Evolutionary conservation across 2,113 vertebrate genomes (phyloP).

Genomic region (Halichoeres trimaculatus): DNA sequence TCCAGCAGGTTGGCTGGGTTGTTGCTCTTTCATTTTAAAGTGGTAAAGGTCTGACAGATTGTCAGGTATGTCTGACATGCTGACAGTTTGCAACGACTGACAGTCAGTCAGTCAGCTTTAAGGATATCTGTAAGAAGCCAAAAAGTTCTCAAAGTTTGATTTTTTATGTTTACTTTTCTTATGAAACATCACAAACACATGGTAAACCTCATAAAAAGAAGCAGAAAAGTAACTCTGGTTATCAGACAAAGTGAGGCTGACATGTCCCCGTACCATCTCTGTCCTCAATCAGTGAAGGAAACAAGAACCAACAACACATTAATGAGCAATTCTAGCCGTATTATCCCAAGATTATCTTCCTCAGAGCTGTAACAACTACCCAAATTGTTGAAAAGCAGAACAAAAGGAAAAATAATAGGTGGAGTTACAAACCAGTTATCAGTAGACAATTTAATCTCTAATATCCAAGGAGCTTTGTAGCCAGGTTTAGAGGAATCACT

Average conservation of each 20-base stretch:
- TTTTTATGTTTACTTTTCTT: no score
- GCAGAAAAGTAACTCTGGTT: not conserved
- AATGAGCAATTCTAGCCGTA: not conserved
- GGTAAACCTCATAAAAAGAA: not conserved
- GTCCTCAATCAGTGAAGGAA: not conserved
- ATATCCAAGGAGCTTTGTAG: no score
- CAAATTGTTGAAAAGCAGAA: no score
- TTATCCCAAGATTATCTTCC: not conserved
- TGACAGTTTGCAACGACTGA: not conserved
- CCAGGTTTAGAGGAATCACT: no score
- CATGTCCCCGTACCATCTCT: not conserved
- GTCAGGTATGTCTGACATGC: not conserved
- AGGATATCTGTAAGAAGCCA: not conserved
- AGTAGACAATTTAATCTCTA: no score
- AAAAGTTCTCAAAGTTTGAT: no score
- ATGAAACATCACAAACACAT: not conserved
- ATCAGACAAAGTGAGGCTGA: not conserved
- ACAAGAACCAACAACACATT: no score
- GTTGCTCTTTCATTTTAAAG: not conserved
- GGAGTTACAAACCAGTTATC: no score
- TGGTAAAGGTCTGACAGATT: slow-evolving; percentile 14
- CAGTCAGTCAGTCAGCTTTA: not conserved
- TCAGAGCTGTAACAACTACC: no score
- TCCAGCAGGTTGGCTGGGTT: not conserved
- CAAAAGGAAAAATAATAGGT: no score